These are phyloP conservation scores for Cremastinae sp. DNA, from an alignment of 2,888 invertebrate species.

Conservation along the genomic window DNA sequence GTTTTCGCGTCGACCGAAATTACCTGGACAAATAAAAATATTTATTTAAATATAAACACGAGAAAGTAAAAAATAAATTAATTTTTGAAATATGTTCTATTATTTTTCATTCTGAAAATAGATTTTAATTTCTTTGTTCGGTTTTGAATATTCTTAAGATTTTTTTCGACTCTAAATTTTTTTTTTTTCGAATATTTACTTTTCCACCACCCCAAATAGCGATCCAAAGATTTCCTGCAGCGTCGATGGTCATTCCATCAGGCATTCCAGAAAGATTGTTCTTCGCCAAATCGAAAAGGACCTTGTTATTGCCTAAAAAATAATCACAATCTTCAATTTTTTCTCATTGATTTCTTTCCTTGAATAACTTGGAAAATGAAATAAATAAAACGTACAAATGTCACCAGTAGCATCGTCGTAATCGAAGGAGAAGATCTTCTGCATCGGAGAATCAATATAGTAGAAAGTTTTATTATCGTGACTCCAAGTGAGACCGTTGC, in stretches of 20 bases:
- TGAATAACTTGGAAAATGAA: too few species aligned
- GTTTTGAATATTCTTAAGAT: neutral
- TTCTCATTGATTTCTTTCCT: constrained; percentile 5
- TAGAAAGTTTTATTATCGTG: constrained; percentile 86
- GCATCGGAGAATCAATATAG: constrained; percentile 88
- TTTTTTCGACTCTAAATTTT: constrained; percentile 1
- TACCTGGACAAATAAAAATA: constrained; percentile 80
- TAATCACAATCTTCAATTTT: constrained; percentile 2
- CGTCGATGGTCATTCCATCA: constrained; percentile 91
- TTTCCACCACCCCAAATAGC: constrained; percentile 85
- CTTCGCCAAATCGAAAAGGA: constrained; percentile 83
- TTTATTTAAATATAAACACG: neutral
- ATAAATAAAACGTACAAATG: too few species aligned
- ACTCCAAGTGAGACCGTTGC: constrained; percentile 91
- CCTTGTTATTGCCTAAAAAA: constrained; percentile 82
- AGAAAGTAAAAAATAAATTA: neutral
- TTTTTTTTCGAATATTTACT: constrained; percentile 80
- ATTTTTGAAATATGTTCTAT: neutral
- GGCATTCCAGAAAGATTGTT: constrained; percentile 84
- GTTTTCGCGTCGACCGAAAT: constrained; percentile 83
- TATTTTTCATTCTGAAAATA: too few species aligned
- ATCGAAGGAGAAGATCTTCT: constrained; percentile 86
- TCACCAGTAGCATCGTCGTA: constrained; percentile 82
- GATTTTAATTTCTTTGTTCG: too few species aligned
- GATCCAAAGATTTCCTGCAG: constrained; percentile 89